Conservation (phyloP, 2,797 vertebrate species). For the Meda fulgida region DNA sequence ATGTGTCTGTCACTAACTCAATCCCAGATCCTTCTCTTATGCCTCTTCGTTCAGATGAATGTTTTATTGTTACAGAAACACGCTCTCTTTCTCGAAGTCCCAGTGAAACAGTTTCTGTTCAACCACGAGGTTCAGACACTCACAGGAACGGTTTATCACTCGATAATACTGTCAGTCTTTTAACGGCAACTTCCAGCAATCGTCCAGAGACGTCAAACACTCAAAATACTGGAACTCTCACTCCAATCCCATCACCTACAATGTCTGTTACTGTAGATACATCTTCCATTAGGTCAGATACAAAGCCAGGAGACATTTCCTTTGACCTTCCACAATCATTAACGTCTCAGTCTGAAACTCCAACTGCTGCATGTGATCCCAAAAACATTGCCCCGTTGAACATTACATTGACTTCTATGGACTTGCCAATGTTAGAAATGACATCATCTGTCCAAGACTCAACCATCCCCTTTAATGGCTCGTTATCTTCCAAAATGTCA, state of each 20-base stretch:
- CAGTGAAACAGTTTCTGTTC: not conserved
- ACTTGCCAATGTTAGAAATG: conserved; percentile 17
- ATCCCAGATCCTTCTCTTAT: conserved; percentile 62
- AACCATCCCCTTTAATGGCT: not conserved
- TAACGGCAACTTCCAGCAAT: not conserved
- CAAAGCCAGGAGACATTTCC: conserved; percentile 9
- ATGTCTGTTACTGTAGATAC: conserved; percentile 2
- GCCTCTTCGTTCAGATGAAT: conserved; percentile 50
- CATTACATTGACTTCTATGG: not conserved
- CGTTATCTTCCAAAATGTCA: conserved; percentile 14
- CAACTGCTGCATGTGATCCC: conserved; percentile 1
- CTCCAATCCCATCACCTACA: not conserved
- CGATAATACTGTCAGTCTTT: not conserved
- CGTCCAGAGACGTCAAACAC: not conserved
- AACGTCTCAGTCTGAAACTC: not conserved
- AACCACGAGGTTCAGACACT: conserved; percentile 6
- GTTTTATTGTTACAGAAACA: not conserved
- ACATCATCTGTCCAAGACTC: not conserved
- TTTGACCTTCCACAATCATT: conserved; percentile 37
- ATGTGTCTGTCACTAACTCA: conserved; percentile 59
- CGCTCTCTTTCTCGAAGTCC: conserved; percentile 32
- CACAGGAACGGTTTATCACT: not conserved
- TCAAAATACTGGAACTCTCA: not conserved
- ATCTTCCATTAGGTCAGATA: conserved; percentile 6
- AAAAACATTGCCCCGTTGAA: not conserved